Conservation (phyloP, 2,888 invertebrate genomes). For the Aphelenchoides bicaudatus region DNA sequence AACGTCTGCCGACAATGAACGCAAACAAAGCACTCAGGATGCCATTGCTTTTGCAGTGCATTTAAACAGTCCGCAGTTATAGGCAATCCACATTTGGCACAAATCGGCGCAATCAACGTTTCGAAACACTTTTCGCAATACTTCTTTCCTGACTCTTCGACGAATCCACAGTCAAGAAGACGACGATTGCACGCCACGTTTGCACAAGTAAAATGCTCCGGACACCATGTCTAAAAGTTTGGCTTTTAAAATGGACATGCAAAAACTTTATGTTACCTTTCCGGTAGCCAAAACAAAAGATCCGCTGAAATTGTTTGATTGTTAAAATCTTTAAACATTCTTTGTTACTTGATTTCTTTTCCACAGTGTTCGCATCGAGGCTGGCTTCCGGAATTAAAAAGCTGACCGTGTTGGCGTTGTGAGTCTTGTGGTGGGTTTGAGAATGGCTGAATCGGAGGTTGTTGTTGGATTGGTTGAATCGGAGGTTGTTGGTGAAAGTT, state of each 20-base stretch:
- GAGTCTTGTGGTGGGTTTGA: not conserved
- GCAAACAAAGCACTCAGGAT: conserved; percentile 95
- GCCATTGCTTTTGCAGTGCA: conserved; percentile 95
- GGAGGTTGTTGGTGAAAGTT: too few species aligned
- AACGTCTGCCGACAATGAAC: conserved; percentile 89
- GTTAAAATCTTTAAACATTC: not conserved
- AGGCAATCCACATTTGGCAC: conserved; percentile 81
- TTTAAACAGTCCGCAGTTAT: conserved; percentile 98
- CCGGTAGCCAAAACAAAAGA: conserved; percentile 12
- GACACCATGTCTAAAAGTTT: conserved; percentile 99
- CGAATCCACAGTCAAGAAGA: conserved; percentile 91
- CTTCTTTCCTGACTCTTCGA: conserved; percentile 78
- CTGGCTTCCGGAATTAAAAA: conserved; percentile 22
- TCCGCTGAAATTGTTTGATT: not conserved
- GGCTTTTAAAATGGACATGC: too few species aligned
- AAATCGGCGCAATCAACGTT: conserved; percentile 81
- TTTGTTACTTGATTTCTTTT: conserved; percentile 46
- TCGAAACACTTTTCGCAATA: conserved; percentile 98
- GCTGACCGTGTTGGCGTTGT: conserved; percentile 20
- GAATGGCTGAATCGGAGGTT: not conserved
- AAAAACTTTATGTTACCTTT: too few species aligned
- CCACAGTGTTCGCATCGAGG: conserved; percentile 48
- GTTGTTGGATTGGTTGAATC: too few species aligned
- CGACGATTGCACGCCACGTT: conserved; percentile 83
- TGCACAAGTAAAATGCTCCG: conserved; percentile 93